A percentile compares a stretch with the other conserved stretches of the same genome.
phyloP scores from a whole-genome alignment of 2,888 invertebrate genomes.

The Volucella zonaria region DNA sequence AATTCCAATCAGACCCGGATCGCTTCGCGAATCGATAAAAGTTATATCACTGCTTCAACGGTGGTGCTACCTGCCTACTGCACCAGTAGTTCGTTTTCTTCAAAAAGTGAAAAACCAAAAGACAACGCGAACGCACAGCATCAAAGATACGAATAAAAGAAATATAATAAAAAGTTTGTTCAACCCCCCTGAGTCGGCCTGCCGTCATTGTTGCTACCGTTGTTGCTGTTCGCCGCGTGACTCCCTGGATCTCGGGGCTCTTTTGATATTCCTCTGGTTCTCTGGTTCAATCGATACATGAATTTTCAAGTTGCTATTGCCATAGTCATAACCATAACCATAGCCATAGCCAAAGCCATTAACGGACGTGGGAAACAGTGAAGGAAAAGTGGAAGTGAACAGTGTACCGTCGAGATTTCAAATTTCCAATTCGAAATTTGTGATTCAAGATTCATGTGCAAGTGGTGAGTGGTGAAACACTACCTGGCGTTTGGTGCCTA shows the following conservation, averaged over 20 bases:
- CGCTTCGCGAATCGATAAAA: constrained; percentile 67
- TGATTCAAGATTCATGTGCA: background rate
- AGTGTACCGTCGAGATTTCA: constrained; percentile 5
- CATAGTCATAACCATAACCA: constrained; percentile 6
- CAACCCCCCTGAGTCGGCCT: constrained; percentile 57
- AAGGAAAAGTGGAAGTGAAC: constrained; percentile 30
- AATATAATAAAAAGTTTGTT: constrained; percentile 48
- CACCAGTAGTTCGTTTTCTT: constrained; percentile 26
- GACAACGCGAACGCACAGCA: background rate
- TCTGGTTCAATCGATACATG: constrained; percentile 72
- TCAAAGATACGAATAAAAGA: constrained; percentile 49
- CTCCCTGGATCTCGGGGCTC: constrained; percentile 65
- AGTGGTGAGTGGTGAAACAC: constrained; percentile 6
- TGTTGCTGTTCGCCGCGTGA: constrained; percentile 54
- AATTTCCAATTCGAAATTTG: no score
- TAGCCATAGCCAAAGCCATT: no score
- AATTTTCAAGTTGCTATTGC: constrained; percentile 69
- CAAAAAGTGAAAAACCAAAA: no score
- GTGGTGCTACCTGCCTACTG: constrained; percentile 13
- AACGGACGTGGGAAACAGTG: constrained; percentile 45
- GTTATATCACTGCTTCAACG: constrained; percentile 70
- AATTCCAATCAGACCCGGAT: constrained; percentile 21
- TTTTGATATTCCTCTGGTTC: constrained; percentile 54
- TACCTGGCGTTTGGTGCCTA: constrained; percentile 30
- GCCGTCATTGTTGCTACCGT: no score